Percentiles rank a stretch among this genome's conserved stretches.
Conservation (phyloP, 2,113 vertebrate genomes). For the Notothenia rossii region DNA sequence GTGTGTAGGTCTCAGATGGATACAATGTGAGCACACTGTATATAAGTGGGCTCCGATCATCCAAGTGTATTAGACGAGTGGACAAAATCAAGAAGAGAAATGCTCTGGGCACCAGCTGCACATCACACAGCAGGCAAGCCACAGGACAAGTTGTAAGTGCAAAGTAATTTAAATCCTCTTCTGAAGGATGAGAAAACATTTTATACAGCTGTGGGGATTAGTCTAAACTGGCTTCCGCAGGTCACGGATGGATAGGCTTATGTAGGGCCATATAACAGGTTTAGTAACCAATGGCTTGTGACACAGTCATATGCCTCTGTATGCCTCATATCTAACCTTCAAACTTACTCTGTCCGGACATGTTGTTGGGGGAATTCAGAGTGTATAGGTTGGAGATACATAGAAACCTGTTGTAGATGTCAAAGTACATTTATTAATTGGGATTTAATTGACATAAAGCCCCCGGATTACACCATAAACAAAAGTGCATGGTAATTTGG, state of each 20-base stretch:
- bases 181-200: conserved; percentile 75
- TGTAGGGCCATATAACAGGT: conserved; percentile 75
- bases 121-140: conserved; percentile 42
- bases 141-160: conserved; percentile 52
- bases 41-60: conserved; percentile 32
- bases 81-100: conserved; percentile 59
- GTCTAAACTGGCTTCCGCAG: conserved; percentile 72
- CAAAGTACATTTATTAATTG: neutral
- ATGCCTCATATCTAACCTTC: conserved; percentile 44
- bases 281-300: conserved; percentile 70
- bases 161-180: conserved; percentile 79
- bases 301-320: conserved; percentile 17
- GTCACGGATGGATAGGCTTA: conserved; percentile 78
- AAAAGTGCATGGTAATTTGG: neutral
- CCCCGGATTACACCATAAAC: too few relatives aligned
- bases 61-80: conserved; percentile 32
- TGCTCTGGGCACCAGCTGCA: conserved; percentile 44
- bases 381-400: neutral
- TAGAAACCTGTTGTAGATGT: neutral
- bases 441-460: neutral
- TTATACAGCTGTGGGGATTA: conserved; percentile 78
- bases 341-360: conserved; percentile 5
- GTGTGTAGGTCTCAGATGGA: conserved; percentile 35
- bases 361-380: neutral
- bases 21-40: conserved; percentile 15